These are phyloP conservation scores for Cinara cedri DNA, from an alignment of 2,888 invertebrate genomes.

Conservation along the genomic window DNA sequence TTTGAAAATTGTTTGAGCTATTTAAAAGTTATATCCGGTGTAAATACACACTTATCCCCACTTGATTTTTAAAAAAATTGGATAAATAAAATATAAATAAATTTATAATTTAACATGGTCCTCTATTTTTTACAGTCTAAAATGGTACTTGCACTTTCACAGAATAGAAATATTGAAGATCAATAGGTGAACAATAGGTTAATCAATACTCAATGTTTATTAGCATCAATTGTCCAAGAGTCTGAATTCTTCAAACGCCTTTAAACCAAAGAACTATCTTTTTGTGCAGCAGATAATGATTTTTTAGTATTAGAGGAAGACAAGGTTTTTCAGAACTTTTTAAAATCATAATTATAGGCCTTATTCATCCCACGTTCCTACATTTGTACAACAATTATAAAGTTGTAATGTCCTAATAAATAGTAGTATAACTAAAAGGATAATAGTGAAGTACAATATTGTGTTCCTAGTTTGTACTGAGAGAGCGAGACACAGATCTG, in stretches of 20 bases:
- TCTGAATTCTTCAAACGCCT: neutral
- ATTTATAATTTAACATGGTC: neutral
- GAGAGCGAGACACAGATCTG: no score
- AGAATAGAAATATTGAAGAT: slow-evolving; percentile 11
- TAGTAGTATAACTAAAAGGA: no score
- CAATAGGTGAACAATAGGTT: neutral
- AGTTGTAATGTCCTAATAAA: no score
- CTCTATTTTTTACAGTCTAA: neutral
- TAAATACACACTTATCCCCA: neutral
- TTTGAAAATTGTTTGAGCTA: neutral
- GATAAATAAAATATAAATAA: neutral
- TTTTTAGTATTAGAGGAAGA: no score
- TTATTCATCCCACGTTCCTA: no score
- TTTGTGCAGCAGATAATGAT: no score
- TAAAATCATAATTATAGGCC: no score
- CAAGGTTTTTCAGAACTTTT: no score
- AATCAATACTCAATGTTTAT: slow-evolving; percentile 3
- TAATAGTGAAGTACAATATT: no score
- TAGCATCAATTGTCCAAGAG: neutral
- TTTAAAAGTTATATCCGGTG: neutral
- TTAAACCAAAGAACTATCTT: no score
- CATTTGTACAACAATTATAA: no score
- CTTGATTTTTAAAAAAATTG: neutral
- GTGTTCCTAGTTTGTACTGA: no score
- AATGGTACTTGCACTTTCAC: slow-evolving; percentile 17